Evolutionary conservation across 2,113 vertebrate genomes (phyloP).

Genomic region (Atlantisia rogersi): DNA sequence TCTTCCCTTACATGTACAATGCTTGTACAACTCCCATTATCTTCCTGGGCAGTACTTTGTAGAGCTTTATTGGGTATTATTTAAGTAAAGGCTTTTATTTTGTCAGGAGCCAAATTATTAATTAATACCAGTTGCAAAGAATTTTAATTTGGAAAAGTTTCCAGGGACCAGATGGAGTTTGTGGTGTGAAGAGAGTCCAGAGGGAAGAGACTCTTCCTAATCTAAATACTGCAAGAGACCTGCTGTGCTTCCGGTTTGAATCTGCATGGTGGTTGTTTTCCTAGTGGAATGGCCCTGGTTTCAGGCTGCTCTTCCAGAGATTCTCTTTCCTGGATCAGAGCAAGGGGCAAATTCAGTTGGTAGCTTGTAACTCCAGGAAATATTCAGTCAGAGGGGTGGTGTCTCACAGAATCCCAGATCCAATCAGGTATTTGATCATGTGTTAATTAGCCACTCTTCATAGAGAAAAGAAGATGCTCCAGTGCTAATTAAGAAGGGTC

Average conservation of each 20-base stretch:
- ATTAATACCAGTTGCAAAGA: neutral
- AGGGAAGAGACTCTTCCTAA: neutral
- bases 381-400: neutral
- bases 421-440: rapidly evolving
- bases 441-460: neutral
- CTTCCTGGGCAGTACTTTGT: neutral
- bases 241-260: neutral
- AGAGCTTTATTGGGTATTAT: neutral
- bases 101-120: neutral
- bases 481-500: neutral
- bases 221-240: neutral
- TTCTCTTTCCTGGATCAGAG: neutral
- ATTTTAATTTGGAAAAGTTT: neutral
- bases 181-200: rapidly evolving
- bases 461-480: neutral
- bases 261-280: neutral
- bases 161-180: neutral
- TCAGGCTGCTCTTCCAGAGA: neutral
- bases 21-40: neutral
- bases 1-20: neutral
- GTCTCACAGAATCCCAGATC: neutral
- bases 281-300: rapidly evolving
- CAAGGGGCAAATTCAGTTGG: neutral
- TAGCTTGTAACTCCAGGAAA: rapidly evolving
- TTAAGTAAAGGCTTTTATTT: neutral